These are phyloP conservation scores for Peromyscus maniculatus DNA, from an alignment of 2,113 vertebrate species.

Conservation along the genomic window DNA sequence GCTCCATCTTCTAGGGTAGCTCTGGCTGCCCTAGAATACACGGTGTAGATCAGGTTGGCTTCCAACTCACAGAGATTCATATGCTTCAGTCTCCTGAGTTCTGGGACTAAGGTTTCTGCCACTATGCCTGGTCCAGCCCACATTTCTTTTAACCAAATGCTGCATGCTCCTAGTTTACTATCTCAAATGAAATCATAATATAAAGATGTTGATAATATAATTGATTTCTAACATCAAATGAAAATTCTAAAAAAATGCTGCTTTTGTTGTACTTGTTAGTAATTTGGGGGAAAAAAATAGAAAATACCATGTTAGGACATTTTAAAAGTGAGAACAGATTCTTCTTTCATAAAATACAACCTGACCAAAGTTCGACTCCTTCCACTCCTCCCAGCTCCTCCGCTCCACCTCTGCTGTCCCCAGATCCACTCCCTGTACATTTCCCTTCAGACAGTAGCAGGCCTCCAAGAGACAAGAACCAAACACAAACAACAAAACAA, in stretches of 20 bases:
- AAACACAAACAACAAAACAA: neutral
- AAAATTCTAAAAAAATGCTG: neutral
- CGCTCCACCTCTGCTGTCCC: rapidly evolving
- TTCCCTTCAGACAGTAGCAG: neutral
- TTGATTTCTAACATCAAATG: neutral
- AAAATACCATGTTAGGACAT: neutral
- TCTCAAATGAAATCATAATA: neutral
- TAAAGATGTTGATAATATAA: neutral
- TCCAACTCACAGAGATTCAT: neutral
- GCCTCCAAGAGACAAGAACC: neutral
- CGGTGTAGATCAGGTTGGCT: neutral
- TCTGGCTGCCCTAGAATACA: neutral
- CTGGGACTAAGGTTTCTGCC: neutral
- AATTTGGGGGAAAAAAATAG: too few relatives aligned
- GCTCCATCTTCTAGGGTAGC: too few relatives aligned
- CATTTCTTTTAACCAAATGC: neutral
- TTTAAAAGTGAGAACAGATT: neutral
- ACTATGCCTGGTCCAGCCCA: neutral
- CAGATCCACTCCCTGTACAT: neutral
- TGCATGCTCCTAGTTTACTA: neutral
- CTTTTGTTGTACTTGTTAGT: too few relatives aligned
- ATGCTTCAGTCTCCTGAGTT: neutral
- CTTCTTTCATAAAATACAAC: neutral
- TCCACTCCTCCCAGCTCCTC: neutral
- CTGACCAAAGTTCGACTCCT: neutral